phyloP scores from a whole-genome alignment of 1,140 invertebrate species.

The Colletes latitarsis region DNA sequence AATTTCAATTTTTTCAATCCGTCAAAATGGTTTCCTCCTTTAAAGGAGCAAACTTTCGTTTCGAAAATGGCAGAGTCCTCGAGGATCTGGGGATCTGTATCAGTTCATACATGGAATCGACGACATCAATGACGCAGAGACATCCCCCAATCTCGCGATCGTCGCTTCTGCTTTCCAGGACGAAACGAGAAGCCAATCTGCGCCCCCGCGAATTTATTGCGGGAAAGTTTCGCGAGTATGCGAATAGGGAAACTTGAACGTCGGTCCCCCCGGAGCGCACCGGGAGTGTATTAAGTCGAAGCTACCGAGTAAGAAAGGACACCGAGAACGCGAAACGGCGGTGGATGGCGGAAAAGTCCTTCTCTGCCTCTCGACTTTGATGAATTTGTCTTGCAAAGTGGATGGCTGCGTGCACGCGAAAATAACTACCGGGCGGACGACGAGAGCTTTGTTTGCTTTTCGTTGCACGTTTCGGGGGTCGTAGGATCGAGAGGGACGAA shows the following conservation, averaged over 20 bases:
- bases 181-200: too few species aligned
- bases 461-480: not conserved
- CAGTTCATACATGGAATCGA: too few species aligned
- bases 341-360: slow-evolving; percentile 5
- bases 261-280: not conserved
- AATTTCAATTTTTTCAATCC: too few species aligned
- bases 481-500: not conserved
- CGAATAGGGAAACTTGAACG: slow-evolving; percentile 13
- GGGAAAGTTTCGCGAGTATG: slow-evolving; percentile 19
- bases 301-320: slow-evolving; percentile 23
- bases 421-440: slow-evolving; percentile 26
- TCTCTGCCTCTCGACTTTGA: slow-evolving; percentile 54
- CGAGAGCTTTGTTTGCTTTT: slow-evolving; percentile 18
- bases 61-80: too few species aligned
- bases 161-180: too few species aligned
- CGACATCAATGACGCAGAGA: too few species aligned
- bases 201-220: not conserved
- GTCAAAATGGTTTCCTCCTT: too few species aligned
- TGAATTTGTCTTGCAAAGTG: slow-evolving; percentile 63
- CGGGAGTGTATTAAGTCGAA: slow-evolving; percentile 60
- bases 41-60: too few species aligned
- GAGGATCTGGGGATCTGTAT: too few species aligned
- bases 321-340: not conserved
- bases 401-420: slow-evolving; percentile 36
- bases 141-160: too few species aligned